Conservation (phyloP, 2,113 vertebrate genomes). For the Pleuronectes platessa region DNA sequence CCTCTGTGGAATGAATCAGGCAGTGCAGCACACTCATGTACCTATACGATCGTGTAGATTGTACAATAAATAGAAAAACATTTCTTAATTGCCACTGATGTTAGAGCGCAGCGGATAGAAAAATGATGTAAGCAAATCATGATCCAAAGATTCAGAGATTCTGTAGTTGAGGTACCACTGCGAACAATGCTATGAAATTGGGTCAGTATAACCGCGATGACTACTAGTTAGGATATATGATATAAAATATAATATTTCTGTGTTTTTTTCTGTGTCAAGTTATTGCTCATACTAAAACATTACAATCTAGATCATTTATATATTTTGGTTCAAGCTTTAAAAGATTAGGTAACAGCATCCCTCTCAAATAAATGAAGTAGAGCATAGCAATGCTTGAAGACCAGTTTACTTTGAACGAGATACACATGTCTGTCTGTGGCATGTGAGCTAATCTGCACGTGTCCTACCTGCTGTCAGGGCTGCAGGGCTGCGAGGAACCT, state of each 20-base stretch:
- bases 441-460: not conserved
- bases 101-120: not conserved
- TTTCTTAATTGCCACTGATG: not conserved
- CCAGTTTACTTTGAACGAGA: not conserved
- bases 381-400: not conserved
- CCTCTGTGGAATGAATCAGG: slow-evolving; percentile 32
- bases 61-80: not conserved
- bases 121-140: not conserved
- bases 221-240: no score
- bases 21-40: slow-evolving; percentile 5
- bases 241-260: not conserved
- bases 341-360: not conserved
- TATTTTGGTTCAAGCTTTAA: not conserved
- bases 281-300: not conserved
- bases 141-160: not conserved
- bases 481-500: slow-evolving; percentile 65
- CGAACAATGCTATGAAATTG: not conserved
- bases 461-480: slow-evolving; percentile 73
- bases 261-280: not conserved
- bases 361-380: no score
- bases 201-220: not conserved
- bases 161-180: not conserved
- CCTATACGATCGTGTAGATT: not conserved
- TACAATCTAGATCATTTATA: not conserved
- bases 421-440: not conserved